Conservation (phyloP, 2,797 vertebrate species). For the Dromococcyx pavoninus region DNA sequence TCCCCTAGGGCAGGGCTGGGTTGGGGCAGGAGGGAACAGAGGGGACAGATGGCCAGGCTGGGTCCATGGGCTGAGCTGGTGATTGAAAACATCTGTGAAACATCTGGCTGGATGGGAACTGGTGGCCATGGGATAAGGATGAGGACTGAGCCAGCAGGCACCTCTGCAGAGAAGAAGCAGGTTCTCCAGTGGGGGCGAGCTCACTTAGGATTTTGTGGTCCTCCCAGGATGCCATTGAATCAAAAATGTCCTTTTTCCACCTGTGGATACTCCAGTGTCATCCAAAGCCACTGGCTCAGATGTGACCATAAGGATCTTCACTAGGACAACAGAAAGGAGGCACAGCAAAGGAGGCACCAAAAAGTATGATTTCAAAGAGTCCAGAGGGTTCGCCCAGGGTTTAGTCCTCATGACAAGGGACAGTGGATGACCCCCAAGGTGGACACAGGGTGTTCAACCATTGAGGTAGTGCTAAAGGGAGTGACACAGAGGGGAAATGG, state of each 20-base stretch:
- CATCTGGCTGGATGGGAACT: rapidly evolving
- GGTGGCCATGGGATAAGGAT: neutral
- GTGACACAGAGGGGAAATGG: neutral
- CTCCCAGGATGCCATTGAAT: neutral
- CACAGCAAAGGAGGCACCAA: neutral
- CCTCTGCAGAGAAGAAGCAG: neutral
- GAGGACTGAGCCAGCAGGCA: neutral
- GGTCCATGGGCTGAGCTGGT: neutral
- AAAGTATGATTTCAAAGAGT: neutral
- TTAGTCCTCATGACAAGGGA: neutral
- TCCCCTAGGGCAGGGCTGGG: neutral
- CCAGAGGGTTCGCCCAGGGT: neutral
- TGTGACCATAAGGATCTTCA: neutral
- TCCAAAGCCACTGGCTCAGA: neutral
- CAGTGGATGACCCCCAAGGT: neutral
- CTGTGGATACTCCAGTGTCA: neutral
- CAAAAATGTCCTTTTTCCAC: neutral
- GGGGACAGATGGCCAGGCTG: neutral
- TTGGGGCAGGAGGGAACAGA: neutral
- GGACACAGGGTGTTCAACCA: neutral
- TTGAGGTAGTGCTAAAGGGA: neutral
- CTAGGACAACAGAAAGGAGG: neutral
- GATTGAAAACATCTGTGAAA: neutral
- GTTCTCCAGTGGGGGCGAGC: rapidly evolving
- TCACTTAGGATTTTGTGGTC: neutral